phyloP scores from a whole-genome alignment of 2,797 vertebrate genomes.

The Pseudomugil tenellus region DNA sequence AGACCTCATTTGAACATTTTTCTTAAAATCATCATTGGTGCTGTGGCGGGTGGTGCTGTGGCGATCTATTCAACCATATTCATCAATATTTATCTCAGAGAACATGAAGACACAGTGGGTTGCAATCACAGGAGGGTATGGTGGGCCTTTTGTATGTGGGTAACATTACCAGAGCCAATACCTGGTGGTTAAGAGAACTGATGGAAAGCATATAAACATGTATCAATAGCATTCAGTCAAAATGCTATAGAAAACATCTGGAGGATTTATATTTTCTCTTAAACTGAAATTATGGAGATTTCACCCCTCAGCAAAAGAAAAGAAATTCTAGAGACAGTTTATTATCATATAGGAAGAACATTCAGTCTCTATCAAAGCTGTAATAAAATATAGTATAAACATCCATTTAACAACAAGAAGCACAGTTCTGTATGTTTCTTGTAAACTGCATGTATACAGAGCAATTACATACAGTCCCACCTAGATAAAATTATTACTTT shows the following conservation, averaged over 20 bases:
- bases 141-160: too few relatives aligned
- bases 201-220: too few relatives aligned
- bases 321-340: background rate
- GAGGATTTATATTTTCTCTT: too few relatives aligned
- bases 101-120: background rate
- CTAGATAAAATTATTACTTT: slow-evolving; percentile 57
- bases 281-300: too few relatives aligned
- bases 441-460: slow-evolving; percentile 20
- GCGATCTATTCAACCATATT: background rate
- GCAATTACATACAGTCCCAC: slow-evolving; percentile 22
- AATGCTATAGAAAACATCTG: background rate
- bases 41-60: too few relatives aligned
- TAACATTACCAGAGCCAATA: too few relatives aligned
- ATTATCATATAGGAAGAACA: background rate
- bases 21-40: background rate
- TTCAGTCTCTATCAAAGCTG: background rate
- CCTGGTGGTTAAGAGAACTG: too few relatives aligned
- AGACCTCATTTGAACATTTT: background rate
- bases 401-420: slow-evolving; percentile 6
- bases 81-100: background rate
- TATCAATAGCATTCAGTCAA: too few relatives aligned
- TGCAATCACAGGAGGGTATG: background rate
- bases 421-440: slow-evolving; percentile 48
- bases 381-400: background rate
- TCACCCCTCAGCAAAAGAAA: background rate